Percentiles rank a stretch among this genome's conserved stretches.
Evolutionary conservation across 2,888 invertebrate species (phyloP).

Genomic region (Orchesella flavescens): DNA sequence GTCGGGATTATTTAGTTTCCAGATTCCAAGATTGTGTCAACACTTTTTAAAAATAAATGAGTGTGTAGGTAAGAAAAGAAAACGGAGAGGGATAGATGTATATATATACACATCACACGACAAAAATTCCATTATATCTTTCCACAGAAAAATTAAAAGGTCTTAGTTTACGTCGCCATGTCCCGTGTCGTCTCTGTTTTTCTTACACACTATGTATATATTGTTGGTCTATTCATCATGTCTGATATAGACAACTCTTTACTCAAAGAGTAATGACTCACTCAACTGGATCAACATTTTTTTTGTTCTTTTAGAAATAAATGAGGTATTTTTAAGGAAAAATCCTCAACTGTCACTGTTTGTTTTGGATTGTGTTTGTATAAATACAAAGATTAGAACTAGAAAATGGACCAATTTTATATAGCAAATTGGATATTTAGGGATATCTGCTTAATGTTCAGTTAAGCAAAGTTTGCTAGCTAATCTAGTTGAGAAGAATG

Average conservation of each 20-base stretch:
- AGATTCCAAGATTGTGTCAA: slow-evolving; percentile 44
- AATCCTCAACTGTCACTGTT: neutral
- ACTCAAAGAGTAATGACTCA: slow-evolving; percentile 47
- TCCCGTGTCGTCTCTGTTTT: slow-evolving; percentile 35
- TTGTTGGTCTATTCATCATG: neutral
- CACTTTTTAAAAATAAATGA: slow-evolving; percentile 37
- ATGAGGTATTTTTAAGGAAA: no score
- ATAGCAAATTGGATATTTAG: no score
- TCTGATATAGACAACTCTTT: neutral
- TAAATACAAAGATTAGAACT: neutral
- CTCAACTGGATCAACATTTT: slow-evolving; percentile 48
- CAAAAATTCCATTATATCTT: slow-evolving; percentile 49
- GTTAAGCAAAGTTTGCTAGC: no score
- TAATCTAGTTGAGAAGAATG: no score
- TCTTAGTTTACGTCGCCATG: slow-evolving; percentile 30
- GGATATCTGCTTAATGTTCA: no score
- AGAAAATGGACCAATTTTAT: no score
- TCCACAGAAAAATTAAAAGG: slow-evolving; percentile 50
- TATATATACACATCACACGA: slow-evolving; percentile 32
- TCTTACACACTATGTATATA: neutral
- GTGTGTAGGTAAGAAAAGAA: neutral
- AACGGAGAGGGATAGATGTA: neutral
- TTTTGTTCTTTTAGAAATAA: slow-evolving; percentile 22
- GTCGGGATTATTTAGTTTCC: slow-evolving; percentile 33
- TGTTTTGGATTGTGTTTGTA: neutral